A percentile compares a stretch with the other conserved stretches of the same genome.
These are phyloP conservation scores for Mareca strepera DNA, from an alignment of 2,797 vertebrate species.

Conservation along the genomic window DNA sequence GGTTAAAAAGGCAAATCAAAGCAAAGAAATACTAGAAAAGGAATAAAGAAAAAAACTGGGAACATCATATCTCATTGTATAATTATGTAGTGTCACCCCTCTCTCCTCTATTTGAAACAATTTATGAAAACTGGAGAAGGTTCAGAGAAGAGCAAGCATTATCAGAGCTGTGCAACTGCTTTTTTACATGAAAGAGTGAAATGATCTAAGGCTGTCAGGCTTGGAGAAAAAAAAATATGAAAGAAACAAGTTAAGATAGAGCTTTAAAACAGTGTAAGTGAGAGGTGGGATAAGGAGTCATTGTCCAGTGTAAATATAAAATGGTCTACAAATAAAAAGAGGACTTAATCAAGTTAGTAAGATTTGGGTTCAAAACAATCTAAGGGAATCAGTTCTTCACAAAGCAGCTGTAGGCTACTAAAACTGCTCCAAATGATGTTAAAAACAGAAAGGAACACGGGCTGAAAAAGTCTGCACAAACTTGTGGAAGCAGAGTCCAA, in stretches of 20 bases:
- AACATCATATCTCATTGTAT: neutral
- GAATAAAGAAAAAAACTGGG: neutral
- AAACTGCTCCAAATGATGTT: neutral
- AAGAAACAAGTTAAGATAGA: neutral
- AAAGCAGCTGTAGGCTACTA: neutral
- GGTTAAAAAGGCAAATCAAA: neutral
- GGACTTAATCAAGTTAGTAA: neutral
- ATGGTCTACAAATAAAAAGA: neutral
- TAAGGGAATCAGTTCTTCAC: neutral
- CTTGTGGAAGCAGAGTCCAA: neutral
- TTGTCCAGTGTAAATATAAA: neutral
- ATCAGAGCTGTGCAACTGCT: neutral
- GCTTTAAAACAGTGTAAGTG: neutral
- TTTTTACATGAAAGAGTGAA: neutral
- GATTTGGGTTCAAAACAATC: neutral
- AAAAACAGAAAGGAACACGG: neutral
- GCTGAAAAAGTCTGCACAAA: neutral
- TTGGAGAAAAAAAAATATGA: neutral
- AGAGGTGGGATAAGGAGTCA: neutral
- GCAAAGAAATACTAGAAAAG: neutral
- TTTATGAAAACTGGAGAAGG: neutral
- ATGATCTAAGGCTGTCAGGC: neutral
- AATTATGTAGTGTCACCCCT: neutral
- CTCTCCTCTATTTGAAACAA: neutral
- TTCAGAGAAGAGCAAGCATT: neutral